A percentile compares a stretch with the other conserved stretches of the same genome.
Evolutionary conservation across 2,888 invertebrate genomes (phyloP).

Genomic region (Cyaniris semiargus): DNA sequence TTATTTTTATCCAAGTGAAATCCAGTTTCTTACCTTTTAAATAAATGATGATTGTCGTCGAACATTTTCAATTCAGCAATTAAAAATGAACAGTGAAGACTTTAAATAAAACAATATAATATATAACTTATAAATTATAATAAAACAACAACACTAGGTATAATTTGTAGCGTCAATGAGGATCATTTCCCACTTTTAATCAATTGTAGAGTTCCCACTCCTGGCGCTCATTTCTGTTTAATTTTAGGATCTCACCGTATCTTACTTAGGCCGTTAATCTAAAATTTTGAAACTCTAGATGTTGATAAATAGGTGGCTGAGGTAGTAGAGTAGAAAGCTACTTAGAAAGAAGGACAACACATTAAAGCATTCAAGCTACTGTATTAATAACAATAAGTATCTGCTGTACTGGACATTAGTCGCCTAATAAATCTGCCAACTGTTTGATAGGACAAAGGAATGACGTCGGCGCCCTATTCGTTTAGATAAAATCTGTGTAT

Average conservation of each 20-base stretch:
- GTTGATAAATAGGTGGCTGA: too few species aligned
- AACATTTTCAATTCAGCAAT: not conserved
- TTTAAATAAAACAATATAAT: not conserved
- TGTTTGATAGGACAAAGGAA: not conserved
- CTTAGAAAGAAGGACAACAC: not conserved
- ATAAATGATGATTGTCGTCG: not conserved
- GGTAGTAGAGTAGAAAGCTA: too few species aligned
- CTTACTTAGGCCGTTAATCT: too few species aligned
- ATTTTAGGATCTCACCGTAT: too few species aligned
- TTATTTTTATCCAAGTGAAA: not conserved
- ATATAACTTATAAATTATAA: too few species aligned
- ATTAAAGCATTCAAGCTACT: not conserved
- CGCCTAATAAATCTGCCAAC: slow-evolving; percentile 13
- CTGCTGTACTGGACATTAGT: not conserved
- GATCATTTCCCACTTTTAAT: too few species aligned
- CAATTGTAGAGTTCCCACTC: too few species aligned
- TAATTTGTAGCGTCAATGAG: too few species aligned
- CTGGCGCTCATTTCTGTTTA: too few species aligned
- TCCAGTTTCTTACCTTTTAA: not conserved
- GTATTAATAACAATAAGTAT: not conserved
- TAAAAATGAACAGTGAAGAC: not conserved
- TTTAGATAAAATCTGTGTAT: not conserved
- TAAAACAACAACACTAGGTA: too few species aligned
- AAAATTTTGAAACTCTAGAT: too few species aligned
- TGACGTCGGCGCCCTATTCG: slow-evolving; percentile 7